A percentile compares a stretch with the other conserved stretches of the same genome.
phyloP scores from a whole-genome alignment of 2,888 invertebrate species.

The Periphyllus acericola region DNA sequence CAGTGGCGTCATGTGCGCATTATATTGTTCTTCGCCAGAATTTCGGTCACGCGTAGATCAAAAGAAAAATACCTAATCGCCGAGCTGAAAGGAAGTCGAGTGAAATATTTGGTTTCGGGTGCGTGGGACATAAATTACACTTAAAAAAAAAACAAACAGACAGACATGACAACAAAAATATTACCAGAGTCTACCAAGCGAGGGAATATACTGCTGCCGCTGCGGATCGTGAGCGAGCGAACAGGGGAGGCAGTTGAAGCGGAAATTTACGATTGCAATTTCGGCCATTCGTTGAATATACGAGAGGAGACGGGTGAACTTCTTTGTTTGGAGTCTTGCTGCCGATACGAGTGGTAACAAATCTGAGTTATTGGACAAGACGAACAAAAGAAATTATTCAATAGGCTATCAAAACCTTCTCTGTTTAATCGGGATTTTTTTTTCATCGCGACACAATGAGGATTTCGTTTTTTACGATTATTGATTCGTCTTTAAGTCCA shows the following conservation, averaged over 20 bases:
- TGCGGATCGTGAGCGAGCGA: neutral
- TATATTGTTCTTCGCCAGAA: slow-evolving; percentile 49
- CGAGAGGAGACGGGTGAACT: slow-evolving; percentile 10
- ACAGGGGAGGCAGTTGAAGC: slow-evolving; percentile 26
- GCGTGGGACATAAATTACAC: slow-evolving; percentile 38
- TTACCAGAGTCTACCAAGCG: slow-evolving; percentile 8
- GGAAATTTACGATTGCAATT: slow-evolving; percentile 51
- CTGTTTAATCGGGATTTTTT: neutral
- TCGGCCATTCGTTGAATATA: slow-evolving; percentile 35
- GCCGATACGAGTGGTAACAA: slow-evolving; percentile 25
- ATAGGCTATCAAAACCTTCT: slow-evolving; percentile 5
- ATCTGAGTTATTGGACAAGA: slow-evolving; percentile 33
- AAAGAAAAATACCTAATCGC: slow-evolving; percentile 46
- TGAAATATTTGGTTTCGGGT: slow-evolving; percentile 42
- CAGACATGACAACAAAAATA: slow-evolving; percentile 46
- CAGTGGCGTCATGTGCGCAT: slow-evolving; percentile 29
- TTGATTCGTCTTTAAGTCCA: neutral
- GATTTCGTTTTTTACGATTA: neutral
- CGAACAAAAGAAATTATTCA: slow-evolving; percentile 46
- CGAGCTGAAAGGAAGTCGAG: slow-evolving; percentile 21
- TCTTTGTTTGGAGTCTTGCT: slow-evolving; percentile 16
- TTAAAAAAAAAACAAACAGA: slow-evolving; percentile 15
- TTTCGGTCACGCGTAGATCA: slow-evolving; percentile 58
- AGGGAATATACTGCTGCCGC: neutral
- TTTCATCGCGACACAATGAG: neutral